Base-by-base conservation (phyloP, 2,888 invertebrate species). In the Mimumesa dahlbomi region DNA sequence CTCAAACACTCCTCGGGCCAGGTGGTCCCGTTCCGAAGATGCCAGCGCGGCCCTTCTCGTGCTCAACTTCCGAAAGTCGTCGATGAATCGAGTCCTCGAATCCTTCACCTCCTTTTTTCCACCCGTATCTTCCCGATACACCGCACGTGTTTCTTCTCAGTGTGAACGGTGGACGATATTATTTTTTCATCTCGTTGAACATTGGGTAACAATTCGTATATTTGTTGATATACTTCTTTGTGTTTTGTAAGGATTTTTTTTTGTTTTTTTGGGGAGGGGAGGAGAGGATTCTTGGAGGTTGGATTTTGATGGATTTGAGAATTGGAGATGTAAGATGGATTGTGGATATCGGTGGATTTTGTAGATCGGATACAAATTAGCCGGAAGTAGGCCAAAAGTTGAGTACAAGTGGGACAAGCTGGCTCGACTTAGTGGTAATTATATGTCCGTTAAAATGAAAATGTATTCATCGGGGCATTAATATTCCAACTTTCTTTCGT, bases 1-100 rank as follows among this genome's bases (percentile, higher is more conserved):
- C 61, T 71, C 57, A 13, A 65, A 59, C 53, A 50, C 48, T 50
- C 19, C 22, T 67, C 58, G 52, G 62, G 34, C 43, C 69, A 61
- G 66, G 56, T 73, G 62, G 69, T 79, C 64, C 66, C 67, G 64
- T 71, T 77, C 71, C 38, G 43, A 61, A 57, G 54, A 63, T 38
- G 29, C 46, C 40, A 11, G 38, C 38, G 19, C 31, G 31, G 54
- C 57, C 63, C 68, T 73, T 76, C 65, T 63, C 46, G 34, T 14
- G n/a, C 45, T 54, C 42, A 13, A 29, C 48, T 57, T 67, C 62
- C 50, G 64, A 73, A 67, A 79, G 77, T 66, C 53, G 64, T 52
- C 36, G 18, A 42, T 42, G 22, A 7, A 18, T 25, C 48, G 45
- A 31, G 29, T 53, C 38, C 61, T 38, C 52, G 62, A 73, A 48